Conservation (phyloP, 1,140 invertebrate species). For the Zaprionus ornatus region DNA sequence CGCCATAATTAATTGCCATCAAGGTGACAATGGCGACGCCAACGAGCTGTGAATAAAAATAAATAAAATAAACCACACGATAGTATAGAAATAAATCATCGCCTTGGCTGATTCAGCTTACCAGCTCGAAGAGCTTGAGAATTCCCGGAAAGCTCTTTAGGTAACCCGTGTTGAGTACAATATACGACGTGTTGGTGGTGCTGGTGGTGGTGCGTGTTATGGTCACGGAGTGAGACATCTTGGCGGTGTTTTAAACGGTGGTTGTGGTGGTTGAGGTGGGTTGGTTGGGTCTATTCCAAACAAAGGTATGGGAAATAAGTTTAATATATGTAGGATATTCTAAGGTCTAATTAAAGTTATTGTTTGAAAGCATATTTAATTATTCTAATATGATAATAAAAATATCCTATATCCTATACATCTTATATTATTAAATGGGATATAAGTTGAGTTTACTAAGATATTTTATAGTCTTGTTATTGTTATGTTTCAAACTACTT, state of each 20-base stretch:
- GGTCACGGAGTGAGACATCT: slow-evolving; percentile 93
- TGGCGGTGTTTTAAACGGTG: slow-evolving; percentile 58
- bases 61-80: not conserved
- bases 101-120: slow-evolving; percentile 83
- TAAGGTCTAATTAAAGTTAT: no score
- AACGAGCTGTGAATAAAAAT: slow-evolving; percentile 86
- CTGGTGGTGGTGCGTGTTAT: slow-evolving; percentile 93
- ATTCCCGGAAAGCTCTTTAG: slow-evolving; percentile 89
- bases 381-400: no score
- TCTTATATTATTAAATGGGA: no score
- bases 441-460: no score
- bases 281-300: slow-evolving; percentile 25
- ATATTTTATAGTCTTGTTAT: no score
- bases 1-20: slow-evolving; percentile 86
- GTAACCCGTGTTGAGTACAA: slow-evolving; percentile 91
- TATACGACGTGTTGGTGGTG: slow-evolving; percentile 88
- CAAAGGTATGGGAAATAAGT: not conserved
- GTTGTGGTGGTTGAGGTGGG: slow-evolving; percentile 23
- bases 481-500: no score
- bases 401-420: no score
- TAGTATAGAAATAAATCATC: not conserved
- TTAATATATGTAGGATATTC: not conserved
- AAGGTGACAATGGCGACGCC: slow-evolving; percentile 89
- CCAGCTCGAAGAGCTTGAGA: slow-evolving; percentile 90
- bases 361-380: no score